phyloP scores from a whole-genome alignment of 2,888 invertebrate species.

The Coronaproctus castanopsis region DNA sequence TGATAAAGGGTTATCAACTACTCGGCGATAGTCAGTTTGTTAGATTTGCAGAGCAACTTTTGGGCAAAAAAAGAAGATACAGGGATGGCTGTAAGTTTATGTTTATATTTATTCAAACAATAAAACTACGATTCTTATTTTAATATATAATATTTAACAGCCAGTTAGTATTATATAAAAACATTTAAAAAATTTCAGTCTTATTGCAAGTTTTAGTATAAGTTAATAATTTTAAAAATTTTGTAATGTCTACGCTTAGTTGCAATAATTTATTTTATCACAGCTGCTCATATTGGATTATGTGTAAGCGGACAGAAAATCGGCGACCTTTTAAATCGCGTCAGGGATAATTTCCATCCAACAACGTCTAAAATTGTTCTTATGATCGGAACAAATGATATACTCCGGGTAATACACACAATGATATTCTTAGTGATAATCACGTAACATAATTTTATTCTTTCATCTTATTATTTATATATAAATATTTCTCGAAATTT shows the following conservation, averaged over 20 bases:
- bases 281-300: constrained; percentile 15
- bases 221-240: background rate
- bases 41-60: constrained; percentile 17
- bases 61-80: constrained; percentile 8
- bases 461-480: background rate
- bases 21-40: constrained; percentile 18
- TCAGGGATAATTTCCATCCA: constrained; percentile 13
- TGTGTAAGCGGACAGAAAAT: constrained; percentile 19
- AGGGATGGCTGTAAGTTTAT: constrained; percentile 8
- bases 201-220: background rate
- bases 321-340: constrained; percentile 14
- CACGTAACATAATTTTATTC: background rate
- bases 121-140: too few relatives aligned
- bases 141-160: too few relatives aligned
- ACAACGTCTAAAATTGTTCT: constrained; percentile 14
- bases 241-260: background rate
- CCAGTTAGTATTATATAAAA: too few relatives aligned
- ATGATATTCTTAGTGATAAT: background rate
- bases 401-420: constrained; percentile 17
- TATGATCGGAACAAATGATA: constrained; percentile 19
- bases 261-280: background rate
- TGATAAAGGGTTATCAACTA: constrained; percentile 15
- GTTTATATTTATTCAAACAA: too few relatives aligned
- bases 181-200: too few relatives aligned
- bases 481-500: background rate